These are phyloP conservation scores for Cephus spinipes DNA, from an alignment of 2,888 invertebrate genomes.

Conservation along the genomic window DNA sequence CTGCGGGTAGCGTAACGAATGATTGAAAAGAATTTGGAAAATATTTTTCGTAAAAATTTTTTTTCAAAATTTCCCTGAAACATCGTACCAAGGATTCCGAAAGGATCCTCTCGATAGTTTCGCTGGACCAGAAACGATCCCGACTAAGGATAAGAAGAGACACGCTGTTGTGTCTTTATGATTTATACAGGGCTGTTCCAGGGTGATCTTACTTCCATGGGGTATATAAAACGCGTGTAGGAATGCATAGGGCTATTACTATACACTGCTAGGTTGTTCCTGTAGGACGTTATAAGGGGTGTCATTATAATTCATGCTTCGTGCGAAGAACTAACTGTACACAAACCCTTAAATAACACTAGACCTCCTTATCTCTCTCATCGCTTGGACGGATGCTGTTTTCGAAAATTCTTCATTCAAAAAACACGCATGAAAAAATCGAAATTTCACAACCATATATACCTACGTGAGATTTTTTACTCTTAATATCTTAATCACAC, in stretches of 20 bases:
- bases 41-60: neutral
- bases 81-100: neutral
- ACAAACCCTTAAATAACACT: slow-evolving; percentile 46
- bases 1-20: neutral
- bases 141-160: neutral
- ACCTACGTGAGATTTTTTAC: neutral
- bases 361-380: slow-evolving; percentile 17
- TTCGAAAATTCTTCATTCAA: neutral
- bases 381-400: neutral
- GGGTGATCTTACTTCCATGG: slow-evolving; percentile 1
- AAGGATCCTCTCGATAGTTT: neutral
- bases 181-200: neutral
- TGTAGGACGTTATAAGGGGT: slow-evolving; percentile 19
- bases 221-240: slow-evolving; percentile 26
- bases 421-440: neutral
- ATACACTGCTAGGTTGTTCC: neutral
- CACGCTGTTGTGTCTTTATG: neutral
- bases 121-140: neutral
- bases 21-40: neutral
- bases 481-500: neutral
- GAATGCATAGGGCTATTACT: slow-evolving; percentile 21
- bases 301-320: slow-evolving; percentile 56
- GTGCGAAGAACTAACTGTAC: slow-evolving; percentile 54
- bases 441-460: neutral
- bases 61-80: neutral